phyloP scores from a whole-genome alignment of 2,113 vertebrate genomes.

The Tiliqua scincoides region DNA sequence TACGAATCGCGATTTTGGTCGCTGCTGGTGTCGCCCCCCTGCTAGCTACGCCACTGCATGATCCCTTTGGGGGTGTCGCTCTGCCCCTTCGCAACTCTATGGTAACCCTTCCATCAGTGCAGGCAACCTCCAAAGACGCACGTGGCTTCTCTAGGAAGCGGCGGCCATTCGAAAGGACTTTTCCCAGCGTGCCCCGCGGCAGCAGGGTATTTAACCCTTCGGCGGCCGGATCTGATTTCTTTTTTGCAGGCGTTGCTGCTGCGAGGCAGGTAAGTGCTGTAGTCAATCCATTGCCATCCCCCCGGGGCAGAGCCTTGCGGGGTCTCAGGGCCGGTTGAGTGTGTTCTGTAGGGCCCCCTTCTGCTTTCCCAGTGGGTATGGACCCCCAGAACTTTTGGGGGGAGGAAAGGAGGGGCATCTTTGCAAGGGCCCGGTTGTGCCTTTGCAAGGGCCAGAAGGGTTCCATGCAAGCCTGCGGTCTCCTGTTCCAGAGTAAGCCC shows the following conservation, averaged over 20 bases:
- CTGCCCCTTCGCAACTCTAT: too few species aligned
- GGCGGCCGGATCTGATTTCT: accelerated
- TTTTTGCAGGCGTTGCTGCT: accelerated
- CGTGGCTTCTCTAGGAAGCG: not conserved
- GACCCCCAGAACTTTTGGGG: accelerated
- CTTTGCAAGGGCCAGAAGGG: too few species aligned
- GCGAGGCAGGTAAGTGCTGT: accelerated
- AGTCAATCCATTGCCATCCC: not conserved
- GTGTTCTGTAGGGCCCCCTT: accelerated
- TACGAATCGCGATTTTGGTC: too few species aligned
- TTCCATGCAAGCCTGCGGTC: too few species aligned
- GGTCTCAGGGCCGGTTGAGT: too few species aligned
- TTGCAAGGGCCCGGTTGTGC: constrained; percentile 2
- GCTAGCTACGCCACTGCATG: too few species aligned
- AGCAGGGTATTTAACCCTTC: constrained; percentile 34
- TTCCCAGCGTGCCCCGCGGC: constrained; percentile 36
- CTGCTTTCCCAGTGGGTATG: accelerated
- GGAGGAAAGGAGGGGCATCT: not conserved
- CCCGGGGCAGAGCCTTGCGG: not conserved
- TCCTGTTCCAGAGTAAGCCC: too few species aligned
- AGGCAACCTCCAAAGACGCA: not conserved
- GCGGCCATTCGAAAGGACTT: accelerated
- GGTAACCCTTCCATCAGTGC: too few species aligned
- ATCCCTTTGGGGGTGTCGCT: too few species aligned
- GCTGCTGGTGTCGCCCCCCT: too few species aligned